These are phyloP conservation scores for Lamellibrachia columna DNA, from an alignment of 2,888 invertebrate species.

Conservation along the genomic window DNA sequence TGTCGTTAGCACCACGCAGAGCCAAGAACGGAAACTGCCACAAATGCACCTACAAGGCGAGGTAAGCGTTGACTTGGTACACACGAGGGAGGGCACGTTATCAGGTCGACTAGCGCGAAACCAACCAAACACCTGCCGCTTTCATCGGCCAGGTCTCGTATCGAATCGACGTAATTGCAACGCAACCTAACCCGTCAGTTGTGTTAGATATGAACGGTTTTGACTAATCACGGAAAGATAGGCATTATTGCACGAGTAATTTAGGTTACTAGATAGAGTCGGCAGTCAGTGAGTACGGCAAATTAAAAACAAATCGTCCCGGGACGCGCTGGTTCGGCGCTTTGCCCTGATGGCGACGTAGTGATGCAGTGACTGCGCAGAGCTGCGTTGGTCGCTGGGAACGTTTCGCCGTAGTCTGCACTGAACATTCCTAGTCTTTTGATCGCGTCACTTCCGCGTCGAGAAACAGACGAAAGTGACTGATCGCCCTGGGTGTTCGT, in stretches of 20 bases:
- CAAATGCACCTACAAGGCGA: neutral
- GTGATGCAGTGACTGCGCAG: neutral
- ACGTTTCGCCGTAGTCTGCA: neutral
- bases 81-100: neutral
- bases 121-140: neutral
- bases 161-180: neutral
- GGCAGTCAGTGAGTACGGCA: neutral
- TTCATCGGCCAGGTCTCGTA: neutral
- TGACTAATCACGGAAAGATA: neutral
- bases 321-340: too few relatives aligned
- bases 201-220: conserved; percentile 2
- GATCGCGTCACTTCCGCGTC: neutral
- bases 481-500: neutral
- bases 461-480: neutral
- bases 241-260: neutral
- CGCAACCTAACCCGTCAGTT: neutral
- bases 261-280: neutral
- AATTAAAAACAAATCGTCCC: neutral
- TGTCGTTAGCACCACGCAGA: too few relatives aligned
- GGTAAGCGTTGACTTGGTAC: neutral
- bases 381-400: neutral
- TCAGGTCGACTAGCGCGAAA: neutral
- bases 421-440: neutral
- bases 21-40: too few relatives aligned
- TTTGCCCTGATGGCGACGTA: neutral